Base-by-base conservation (phyloP, 2,888 invertebrate genomes). In the Sarcophaga caerulescens region DNA sequence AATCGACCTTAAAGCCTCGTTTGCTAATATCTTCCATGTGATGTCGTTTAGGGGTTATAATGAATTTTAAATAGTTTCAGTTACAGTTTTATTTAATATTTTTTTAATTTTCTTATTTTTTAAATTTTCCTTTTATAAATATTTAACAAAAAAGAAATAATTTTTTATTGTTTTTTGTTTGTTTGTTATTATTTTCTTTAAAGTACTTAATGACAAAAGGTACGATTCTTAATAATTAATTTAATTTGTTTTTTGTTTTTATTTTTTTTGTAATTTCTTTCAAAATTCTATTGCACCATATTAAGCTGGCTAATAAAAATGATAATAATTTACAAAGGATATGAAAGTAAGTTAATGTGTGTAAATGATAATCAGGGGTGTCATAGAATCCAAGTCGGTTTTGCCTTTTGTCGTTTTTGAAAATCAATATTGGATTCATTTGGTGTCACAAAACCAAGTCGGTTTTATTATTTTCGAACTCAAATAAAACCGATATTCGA, bases 181-280 rank as follows among this genome's bases (percentile, higher is more conserved):
- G 60, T 63, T 70, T 70, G 17, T 44, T 77, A 35, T 35, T 35
- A 35, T 47, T 81, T 73, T 74, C 14, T 12, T 78, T 73, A 68
- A 81, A 84, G 65, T 84, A 82, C 79, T 85, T 85, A 82, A 85
- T 82, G 83, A 80, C 79, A 83, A 80, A 83, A 85, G 85, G 85
- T 85, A 85, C 85, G 73, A 59, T 69, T 83, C 65, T 68, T 71
- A 52, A 52, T 14, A 52, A 52, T 52, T 52, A 52, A 52, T 14
- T 52, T 52, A 14, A 52, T 52, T 57, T 21, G 78, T 65, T 44
- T 63, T 59, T 77, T 60, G 63, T 60, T 23, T 62, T 69, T 68
- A 60, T 59, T 71, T 66, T 21, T 70, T 70, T 70, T 25, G 45
- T 57, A 65, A 44, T 69, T 63, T 17, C 21, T 70, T 70, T 35